Base-by-base conservation (phyloP, 1,140 invertebrate genomes). In the Cydia pomonella region DNA sequence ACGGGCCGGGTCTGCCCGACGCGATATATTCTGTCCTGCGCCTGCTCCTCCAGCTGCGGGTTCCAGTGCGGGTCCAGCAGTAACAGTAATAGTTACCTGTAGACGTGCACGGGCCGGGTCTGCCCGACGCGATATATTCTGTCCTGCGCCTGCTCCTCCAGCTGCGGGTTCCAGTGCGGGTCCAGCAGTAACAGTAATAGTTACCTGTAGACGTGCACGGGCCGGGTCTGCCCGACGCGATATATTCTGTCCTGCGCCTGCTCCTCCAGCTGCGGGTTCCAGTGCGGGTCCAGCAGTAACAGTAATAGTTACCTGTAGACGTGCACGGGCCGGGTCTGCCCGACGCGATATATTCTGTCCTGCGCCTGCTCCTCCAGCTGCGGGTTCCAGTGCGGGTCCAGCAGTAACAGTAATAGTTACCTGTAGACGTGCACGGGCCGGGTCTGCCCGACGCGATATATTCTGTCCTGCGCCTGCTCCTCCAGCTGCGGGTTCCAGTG, bases 191-290 rank as follows among this genome's bases (percentile, higher is more conserved):
- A n/a, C n/a, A n/a, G n/a, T n/a, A n/a, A n/a, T n/a, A n/a, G n/a
- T n/a, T 91, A 97, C 96, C 97, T 98, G 87, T 98, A 97, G 64
- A 99, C 95, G 73, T 95, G 94, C 0, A 98, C 97, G 84, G 94
- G 85, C 85, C 96, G 97, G 16, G 87, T 95, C 87, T 99, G 98
- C 0, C 98, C 98, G 63, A 98, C 95, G 74, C 98, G 94, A 92
- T 98, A 98, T 64, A 99, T 96, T 63, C 98, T 93, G 93, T 99
- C 98, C 93, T 97, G 97, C 0, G 98, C 98, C 88, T 99, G 98
- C 5, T 95, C 93, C 92, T 99, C 98, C 23, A 99, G 92, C 81
- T 98, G 97, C 0, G 98, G 98, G 94, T 59, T 59, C 50, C 50
- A 59, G 50, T 59, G 98, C 71, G 98, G 94, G 91, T 99, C 98